Conservation (phyloP, 2,797 vertebrate species). For the Coendou prehensilis region DNA sequence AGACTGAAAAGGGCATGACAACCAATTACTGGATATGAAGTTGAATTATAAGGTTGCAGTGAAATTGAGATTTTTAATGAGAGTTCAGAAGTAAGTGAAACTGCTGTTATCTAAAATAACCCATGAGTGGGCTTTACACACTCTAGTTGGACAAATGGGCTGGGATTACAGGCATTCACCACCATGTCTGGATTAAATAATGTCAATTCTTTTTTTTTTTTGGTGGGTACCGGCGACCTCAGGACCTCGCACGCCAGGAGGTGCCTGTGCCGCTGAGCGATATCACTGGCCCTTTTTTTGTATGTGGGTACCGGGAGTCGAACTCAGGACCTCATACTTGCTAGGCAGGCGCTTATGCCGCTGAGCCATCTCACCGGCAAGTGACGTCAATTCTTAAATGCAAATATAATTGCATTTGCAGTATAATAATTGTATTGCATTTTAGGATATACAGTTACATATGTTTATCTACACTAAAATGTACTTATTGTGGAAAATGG, state of each 20-base stretch:
- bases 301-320: no score
- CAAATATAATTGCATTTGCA: background rate
- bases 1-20: background rate
- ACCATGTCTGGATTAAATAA: background rate
- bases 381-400: background rate
- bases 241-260: no score
- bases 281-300: no score
- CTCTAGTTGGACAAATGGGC: background rate
- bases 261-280: no score
- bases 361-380: no score
- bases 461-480: slow-evolving; percentile 29
- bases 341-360: no score
- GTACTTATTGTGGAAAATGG: background rate
- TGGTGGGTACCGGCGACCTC: no score
- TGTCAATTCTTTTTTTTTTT: background rate
- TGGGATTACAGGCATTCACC: background rate
- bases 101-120: background rate
- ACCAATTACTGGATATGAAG: background rate
- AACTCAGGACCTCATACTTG: no score
- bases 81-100: background rate
- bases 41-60: background rate
- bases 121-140: background rate
- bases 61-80: background rate
- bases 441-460: background rate
- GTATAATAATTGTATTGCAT: background rate